Evolutionary conservation across 1,140 invertebrate species (phyloP).

Genomic region (Pseudomyrmex dendroicus): DNA sequence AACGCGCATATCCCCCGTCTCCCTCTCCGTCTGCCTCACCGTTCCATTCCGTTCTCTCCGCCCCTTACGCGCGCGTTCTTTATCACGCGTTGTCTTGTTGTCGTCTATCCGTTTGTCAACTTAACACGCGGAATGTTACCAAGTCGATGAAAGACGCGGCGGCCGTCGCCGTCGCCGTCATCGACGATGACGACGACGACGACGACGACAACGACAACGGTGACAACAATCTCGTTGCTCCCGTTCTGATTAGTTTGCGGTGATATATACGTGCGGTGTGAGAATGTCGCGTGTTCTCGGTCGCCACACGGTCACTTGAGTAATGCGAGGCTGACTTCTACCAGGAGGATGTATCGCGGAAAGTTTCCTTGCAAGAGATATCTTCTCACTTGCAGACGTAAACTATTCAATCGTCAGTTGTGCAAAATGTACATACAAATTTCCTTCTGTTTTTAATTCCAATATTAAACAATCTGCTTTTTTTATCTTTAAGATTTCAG

Average conservation of each 20-base stretch:
- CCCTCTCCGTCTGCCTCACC: slow-evolving; percentile 20
- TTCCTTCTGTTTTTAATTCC: neutral
- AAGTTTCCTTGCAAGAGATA: slow-evolving; percentile 1
- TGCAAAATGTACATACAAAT: slow-evolving; percentile 47
- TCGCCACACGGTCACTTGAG: too few species aligned
- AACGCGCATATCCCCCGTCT: slow-evolving; percentile 71
- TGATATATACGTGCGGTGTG: neutral
- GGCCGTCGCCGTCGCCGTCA: neutral
- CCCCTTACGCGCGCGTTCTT: slow-evolving; percentile 57
- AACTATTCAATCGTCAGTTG: slow-evolving; percentile 11
- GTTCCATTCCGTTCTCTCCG: slow-evolving; percentile 39
- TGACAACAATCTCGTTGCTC: neutral
- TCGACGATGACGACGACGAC: neutral
- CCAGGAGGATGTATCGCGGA: slow-evolving; percentile 5
- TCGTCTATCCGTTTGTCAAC: slow-evolving; percentile 48
- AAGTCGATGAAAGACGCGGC: slow-evolving; percentile 15
- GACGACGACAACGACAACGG: neutral
- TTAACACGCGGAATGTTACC: slow-evolving; percentile 25
- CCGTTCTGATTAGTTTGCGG: neutral
- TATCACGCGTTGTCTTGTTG: slow-evolving; percentile 49
- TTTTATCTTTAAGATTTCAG: neutral
- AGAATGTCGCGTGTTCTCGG: neutral
- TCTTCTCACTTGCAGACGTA: neutral
- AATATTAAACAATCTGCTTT: neutral
- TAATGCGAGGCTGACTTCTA: neutral